Conservation (phyloP, 2,113 vertebrate genomes). For the Coregonus clupeaformis region DNA sequence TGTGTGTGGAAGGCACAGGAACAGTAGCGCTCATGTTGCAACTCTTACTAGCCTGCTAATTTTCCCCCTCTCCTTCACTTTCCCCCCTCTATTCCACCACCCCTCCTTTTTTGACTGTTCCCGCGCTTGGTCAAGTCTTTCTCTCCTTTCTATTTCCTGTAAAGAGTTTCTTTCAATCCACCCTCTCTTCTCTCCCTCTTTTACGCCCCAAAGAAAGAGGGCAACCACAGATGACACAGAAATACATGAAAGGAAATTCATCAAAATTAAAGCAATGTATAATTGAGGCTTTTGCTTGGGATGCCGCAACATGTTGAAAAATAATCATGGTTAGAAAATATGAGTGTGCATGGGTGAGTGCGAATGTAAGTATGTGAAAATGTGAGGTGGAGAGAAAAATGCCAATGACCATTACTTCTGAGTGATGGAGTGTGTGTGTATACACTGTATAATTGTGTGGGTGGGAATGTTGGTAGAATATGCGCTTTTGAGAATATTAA, state of each 20-base stretch:
- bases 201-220: background rate
- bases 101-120: slow-evolving; percentile 19
- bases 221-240: slow-evolving; percentile 27
- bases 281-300: slow-evolving; percentile 59
- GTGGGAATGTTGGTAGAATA: background rate
- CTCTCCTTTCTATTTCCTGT: background rate
- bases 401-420: slow-evolving; percentile 14
- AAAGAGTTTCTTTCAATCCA: slow-evolving; percentile 8
- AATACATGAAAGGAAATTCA: slow-evolving; percentile 14
- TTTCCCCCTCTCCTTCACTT: background rate
- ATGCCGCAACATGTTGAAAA: slow-evolving; percentile 66
- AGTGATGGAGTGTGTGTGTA: background rate
- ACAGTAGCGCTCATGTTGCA: slow-evolving; percentile 73
- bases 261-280: slow-evolving; percentile 41
- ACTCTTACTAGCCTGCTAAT: slow-evolving; percentile 23
- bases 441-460: background rate
- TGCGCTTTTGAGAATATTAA: background rate
- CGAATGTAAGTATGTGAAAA: slow-evolving; percentile 32
- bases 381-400: background rate
- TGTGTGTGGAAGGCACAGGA: slow-evolving; percentile 64
- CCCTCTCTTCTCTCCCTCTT: slow-evolving; percentile 25
- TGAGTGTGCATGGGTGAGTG: slow-evolving; percentile 11
- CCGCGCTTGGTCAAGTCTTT: slow-evolving; percentile 7
- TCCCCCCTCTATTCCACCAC: slow-evolving; percentile 5
- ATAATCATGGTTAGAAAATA: slow-evolving; percentile 47